phyloP scores from a whole-genome alignment of 2,888 invertebrate species.

The Rotaria magnacalcarata region DNA sequence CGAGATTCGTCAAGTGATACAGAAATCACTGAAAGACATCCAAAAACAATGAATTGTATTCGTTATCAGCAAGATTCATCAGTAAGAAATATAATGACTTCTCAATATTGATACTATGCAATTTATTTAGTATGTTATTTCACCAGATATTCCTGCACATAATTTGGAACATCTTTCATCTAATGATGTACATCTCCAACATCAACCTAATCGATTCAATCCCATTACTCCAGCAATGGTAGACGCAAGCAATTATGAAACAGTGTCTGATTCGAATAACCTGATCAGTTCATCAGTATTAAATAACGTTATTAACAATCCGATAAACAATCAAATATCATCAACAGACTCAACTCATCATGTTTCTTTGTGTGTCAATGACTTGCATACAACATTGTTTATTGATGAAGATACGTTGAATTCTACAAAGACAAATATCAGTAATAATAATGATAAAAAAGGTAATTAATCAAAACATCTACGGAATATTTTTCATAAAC shows the following conservation, averaged over 20 bases:
- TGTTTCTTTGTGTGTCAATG: slow-evolving; percentile 32
- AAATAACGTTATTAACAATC: not conserved
- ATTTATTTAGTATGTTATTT: not conserved
- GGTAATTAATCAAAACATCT: not conserved
- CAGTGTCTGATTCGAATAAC: not conserved
- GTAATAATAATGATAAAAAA: not conserved
- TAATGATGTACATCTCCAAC: not conserved
- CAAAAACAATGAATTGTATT: not conserved
- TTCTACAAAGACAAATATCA: not conserved
- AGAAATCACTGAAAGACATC: not conserved
- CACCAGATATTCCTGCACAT: not conserved
- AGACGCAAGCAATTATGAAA: slow-evolving; percentile 7
- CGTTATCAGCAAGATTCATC: not conserved
- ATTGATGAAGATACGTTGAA: slow-evolving; percentile 19
- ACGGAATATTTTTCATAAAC: not conserved
- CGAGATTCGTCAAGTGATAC: slow-evolving; percentile 30
- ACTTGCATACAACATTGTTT: slow-evolving; percentile 30
- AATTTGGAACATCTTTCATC: not conserved
- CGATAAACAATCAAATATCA: not conserved
- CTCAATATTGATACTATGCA: not conserved
- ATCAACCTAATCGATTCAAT: slow-evolving; percentile 8
- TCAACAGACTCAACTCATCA: not conserved
- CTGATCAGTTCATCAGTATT: not conserved
- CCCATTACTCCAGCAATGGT: not conserved
- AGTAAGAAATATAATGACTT: not conserved